Evolutionary conservation across 1,140 invertebrate genomes (phyloP).

Genomic region (Neoseiulus cucumeris): DNA sequence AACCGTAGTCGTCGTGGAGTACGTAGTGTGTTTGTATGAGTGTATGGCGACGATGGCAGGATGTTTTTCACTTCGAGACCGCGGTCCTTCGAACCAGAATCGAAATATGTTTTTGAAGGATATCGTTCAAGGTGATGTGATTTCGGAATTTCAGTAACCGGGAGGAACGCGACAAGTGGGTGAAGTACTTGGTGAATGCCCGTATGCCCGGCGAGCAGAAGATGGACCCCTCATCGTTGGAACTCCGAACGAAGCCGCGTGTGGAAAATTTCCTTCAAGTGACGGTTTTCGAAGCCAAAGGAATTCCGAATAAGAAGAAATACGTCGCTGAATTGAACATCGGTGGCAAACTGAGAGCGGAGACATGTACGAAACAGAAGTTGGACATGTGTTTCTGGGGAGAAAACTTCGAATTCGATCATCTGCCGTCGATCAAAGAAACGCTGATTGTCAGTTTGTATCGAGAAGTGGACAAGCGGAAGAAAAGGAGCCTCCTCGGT

Average conservation of each 20-base stretch:
- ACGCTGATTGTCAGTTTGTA: conserved; percentile 61
- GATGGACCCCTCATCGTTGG: neutral
- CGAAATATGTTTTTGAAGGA: too few relatives aligned
- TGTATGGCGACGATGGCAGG: too few relatives aligned
- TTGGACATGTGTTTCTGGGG: conserved; percentile 88
- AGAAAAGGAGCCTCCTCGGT: conserved; percentile 56
- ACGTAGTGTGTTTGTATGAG: too few relatives aligned
- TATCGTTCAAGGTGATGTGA: too few relatives aligned
- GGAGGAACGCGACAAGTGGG: neutral
- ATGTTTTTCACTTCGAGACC: too few relatives aligned
- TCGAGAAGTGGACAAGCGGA: conserved; percentile 71
- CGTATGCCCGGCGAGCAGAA: conserved; percentile 1
- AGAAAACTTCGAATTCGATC: conserved; percentile 78
- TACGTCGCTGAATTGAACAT: conserved; percentile 79
- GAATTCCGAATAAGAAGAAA: conserved; percentile 65
- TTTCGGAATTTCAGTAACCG: neutral
- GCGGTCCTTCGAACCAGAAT: too few relatives aligned
- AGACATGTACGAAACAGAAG: conserved; percentile 73
- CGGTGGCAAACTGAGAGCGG: conserved; percentile 67
- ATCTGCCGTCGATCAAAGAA: conserved; percentile 26
- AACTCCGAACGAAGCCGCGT: conserved; percentile 31
- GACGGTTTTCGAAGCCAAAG: conserved; percentile 86
- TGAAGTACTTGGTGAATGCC: neutral
- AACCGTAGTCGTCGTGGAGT: too few relatives aligned
- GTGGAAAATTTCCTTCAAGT: conserved; percentile 78